phyloP scores from a whole-genome alignment of 2,113 vertebrate species.

The Takifugu flavidus region DNA sequence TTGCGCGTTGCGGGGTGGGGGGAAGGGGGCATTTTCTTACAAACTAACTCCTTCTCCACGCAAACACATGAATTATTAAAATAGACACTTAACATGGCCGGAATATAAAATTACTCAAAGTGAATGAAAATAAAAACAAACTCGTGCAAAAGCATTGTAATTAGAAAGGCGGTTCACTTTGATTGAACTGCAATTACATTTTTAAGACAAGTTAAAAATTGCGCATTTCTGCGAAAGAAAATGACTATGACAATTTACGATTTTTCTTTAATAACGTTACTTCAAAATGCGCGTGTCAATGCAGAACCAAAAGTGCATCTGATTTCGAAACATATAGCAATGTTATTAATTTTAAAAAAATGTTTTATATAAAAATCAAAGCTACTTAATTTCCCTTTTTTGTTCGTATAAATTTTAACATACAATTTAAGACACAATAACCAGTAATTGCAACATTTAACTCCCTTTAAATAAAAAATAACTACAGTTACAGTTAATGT shows the following conservation, averaged over 20 bases:
- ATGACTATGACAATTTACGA: not conserved
- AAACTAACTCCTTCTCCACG: slow-evolving; percentile 34
- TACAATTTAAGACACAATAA: too few species aligned
- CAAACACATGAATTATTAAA: slow-evolving; percentile 33
- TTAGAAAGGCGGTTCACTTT: too few species aligned
- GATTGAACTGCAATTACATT: not conserved
- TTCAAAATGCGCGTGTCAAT: not conserved
- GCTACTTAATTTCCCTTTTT: not conserved
- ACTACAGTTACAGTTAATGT: too few species aligned
- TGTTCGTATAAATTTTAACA: not conserved
- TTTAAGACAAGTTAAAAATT: not conserved
- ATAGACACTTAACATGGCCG: slow-evolving; percentile 21
- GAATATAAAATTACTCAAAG: not conserved
- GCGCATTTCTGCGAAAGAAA: fast-evolving
- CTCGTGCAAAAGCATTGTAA: not conserved
- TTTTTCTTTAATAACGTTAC: not conserved
- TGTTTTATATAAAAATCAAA: too few species aligned
- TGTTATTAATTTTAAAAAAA: not conserved
- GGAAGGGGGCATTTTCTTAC: slow-evolving; percentile 60
- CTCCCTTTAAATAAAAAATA: too few species aligned
- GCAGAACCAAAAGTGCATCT: not conserved
- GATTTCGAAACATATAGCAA: not conserved
- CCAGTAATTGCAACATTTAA: too few species aligned
- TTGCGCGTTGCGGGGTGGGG: slow-evolving; percentile 81
- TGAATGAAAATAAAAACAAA: not conserved